phyloP scores from a whole-genome alignment of 2,888 invertebrate genomes.

The Trachelus iudaicus region DNA sequence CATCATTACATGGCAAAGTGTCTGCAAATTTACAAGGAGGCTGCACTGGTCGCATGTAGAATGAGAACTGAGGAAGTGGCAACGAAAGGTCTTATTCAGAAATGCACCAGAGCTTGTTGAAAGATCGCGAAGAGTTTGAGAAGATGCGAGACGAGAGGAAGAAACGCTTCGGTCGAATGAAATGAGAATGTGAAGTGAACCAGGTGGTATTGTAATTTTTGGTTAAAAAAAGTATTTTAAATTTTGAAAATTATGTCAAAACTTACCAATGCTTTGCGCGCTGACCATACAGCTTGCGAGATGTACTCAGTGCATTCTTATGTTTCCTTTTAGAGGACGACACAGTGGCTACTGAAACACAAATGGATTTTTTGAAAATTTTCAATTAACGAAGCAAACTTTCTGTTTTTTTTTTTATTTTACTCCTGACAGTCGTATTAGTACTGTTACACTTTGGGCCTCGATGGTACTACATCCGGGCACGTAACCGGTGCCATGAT shows the following conservation, averaged over 20 bases:
- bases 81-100: background rate
- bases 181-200: too few relatives aligned
- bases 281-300: slow-evolving; percentile 26
- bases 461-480: too few relatives aligned
- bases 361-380: too few relatives aligned
- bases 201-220: too few relatives aligned
- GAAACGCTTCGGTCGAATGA: background rate
- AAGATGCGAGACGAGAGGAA: too few relatives aligned
- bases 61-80: background rate
- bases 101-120: background rate
- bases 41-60: background rate
- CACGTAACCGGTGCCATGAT: slow-evolving; percentile 5
- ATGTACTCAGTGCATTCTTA: slow-evolving; percentile 21
- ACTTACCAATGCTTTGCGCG: slow-evolving; percentile 25
- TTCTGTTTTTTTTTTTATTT: too few relatives aligned
- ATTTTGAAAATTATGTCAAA: background rate
- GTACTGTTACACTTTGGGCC: too few relatives aligned
- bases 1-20: slow-evolving; percentile 45
- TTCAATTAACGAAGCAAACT: accelerated
- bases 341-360: too few relatives aligned
- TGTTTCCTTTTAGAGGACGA: slow-evolving; percentile 2
- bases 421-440: too few relatives aligned
- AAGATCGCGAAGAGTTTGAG: background rate
- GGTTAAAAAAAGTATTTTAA: too few relatives aligned
- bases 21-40: slow-evolving; percentile 37